These are phyloP conservation scores for Acanthococcus lagerstroemiae DNA, from an alignment of 2,888 invertebrate genomes.

Conservation along the genomic window DNA sequence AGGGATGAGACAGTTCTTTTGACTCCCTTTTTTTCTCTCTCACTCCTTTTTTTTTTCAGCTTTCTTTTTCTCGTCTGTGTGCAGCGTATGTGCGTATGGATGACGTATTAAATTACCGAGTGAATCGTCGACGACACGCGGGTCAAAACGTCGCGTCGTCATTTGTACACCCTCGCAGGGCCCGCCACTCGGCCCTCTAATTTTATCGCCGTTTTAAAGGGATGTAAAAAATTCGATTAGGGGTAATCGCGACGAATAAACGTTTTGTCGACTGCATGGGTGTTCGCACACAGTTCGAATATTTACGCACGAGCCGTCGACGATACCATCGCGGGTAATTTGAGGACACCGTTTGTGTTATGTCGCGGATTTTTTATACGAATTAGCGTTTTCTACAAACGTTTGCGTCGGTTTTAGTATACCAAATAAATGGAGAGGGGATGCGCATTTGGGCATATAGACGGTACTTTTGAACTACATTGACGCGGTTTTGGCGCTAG, in stretches of 20 bases:
- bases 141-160: constrained; percentile 16
- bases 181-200: constrained; percentile 20
- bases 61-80: constrained; percentile 2
- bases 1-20: background rate
- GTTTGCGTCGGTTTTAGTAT: too few relatives aligned
- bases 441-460: too few relatives aligned
- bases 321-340: too few relatives aligned
- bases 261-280: background rate
- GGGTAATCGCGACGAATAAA: constrained; percentile 22
- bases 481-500: too few relatives aligned
- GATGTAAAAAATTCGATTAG: constrained; percentile 17
- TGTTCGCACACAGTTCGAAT: background rate
- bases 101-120: constrained; percentile 27
- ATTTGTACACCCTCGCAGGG: constrained; percentile 25
- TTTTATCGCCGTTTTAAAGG: constrained; percentile 13
- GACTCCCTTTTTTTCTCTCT: background rate
- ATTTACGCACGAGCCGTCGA: too few relatives aligned
- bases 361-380: too few relatives aligned
- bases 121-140: constrained; percentile 14
- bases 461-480: too few relatives aligned
- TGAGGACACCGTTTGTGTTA: too few relatives aligned
- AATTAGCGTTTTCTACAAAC: too few relatives aligned
- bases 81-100: constrained; percentile 17
- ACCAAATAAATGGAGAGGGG: too few relatives aligned
- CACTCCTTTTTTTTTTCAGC: background rate